Conservation (phyloP, 2,113 vertebrate species). For the Malurus elegans region DNA sequence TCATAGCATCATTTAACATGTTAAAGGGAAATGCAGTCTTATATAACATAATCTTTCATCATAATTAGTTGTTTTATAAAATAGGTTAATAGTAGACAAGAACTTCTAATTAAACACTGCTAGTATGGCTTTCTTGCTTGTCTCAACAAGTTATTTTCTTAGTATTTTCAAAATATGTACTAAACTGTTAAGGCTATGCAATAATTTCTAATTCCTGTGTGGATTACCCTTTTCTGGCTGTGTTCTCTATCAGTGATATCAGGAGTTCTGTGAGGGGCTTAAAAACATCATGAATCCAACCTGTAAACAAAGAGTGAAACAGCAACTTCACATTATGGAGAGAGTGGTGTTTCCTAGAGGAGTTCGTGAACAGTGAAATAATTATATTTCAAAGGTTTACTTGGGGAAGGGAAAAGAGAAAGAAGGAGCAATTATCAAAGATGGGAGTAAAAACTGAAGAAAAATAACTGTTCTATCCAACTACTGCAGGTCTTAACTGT, state of each 20-base stretch:
- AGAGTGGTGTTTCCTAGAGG: neutral
- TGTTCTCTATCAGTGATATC: neutral
- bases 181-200: neutral
- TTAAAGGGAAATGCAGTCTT: neutral
- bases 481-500: neutral
- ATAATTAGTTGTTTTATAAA: neutral
- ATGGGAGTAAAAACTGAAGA: neutral
- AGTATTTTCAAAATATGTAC: neutral
- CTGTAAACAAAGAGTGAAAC: neutral
- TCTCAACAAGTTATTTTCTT: neutral
- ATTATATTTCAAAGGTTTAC: neutral
- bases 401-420: neutral
- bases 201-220: neutral
- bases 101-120: neutral
- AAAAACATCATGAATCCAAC: neutral
- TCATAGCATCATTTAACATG: neutral
- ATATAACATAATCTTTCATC: neutral
- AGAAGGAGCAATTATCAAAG: neutral
- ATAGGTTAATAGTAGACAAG: neutral
- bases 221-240: neutral
- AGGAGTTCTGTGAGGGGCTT: neutral
- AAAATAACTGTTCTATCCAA: neutral
- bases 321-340: fast-evolving
- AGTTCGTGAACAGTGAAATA: neutral
- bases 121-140: neutral